Percentiles rank a stretch among this genome's conserved stretches.
phyloP scores from a whole-genome alignment of 1,140 invertebrate genomes.

The Pseudomyrmex flavicornis region DNA sequence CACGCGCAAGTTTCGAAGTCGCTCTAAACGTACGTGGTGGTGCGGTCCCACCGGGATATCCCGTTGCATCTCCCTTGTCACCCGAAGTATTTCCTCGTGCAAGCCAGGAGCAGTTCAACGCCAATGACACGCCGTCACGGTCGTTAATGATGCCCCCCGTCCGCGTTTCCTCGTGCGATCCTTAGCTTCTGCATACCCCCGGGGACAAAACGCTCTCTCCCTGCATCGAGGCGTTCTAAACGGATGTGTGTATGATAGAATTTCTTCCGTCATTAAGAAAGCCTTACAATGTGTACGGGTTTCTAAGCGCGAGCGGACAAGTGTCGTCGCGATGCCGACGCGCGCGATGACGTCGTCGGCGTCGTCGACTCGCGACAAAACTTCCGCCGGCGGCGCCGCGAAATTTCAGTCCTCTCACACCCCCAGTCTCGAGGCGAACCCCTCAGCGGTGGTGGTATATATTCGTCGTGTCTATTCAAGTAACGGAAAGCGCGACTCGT shows the following conservation, averaged over 20 bases:
- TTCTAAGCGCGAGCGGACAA: slow-evolving; percentile 79
- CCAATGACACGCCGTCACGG: slow-evolving; percentile 71
- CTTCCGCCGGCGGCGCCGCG: slow-evolving; percentile 57
- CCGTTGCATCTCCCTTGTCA: not conserved
- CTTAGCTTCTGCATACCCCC: slow-evolving; percentile 69
- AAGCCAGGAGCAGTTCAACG: slow-evolving; percentile 69
- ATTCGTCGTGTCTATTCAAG: slow-evolving; percentile 78
- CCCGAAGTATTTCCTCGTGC: slow-evolving; percentile 56
- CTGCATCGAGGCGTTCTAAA: slow-evolving; percentile 78
- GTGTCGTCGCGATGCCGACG: slow-evolving; percentile 59
- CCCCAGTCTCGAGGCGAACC: slow-evolving; percentile 5
- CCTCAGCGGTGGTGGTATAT: slow-evolving; percentile 55
- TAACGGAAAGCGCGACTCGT: slow-evolving; percentile 76
- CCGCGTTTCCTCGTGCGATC: slow-evolving; percentile 65
- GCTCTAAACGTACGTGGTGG: not conserved
- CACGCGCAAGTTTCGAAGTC: slow-evolving; percentile 1
- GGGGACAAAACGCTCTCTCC: slow-evolving; percentile 80
- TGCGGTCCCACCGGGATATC: slow-evolving; percentile 22
- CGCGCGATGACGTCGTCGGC: not conserved
- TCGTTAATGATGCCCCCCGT: slow-evolving; percentile 73
- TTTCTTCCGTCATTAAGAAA: slow-evolving; percentile 85
- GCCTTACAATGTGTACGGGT: slow-evolving; percentile 81
- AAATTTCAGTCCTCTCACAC: slow-evolving; percentile 58
- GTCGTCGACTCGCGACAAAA: slow-evolving; percentile 60
- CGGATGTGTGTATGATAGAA: slow-evolving; percentile 83